A percentile compares a stretch with the other conserved stretches of the same genome.
These are phyloP conservation scores for Zophobas atratus DNA, from an alignment of 1,140 invertebrate species.

Conservation along the genomic window DNA sequence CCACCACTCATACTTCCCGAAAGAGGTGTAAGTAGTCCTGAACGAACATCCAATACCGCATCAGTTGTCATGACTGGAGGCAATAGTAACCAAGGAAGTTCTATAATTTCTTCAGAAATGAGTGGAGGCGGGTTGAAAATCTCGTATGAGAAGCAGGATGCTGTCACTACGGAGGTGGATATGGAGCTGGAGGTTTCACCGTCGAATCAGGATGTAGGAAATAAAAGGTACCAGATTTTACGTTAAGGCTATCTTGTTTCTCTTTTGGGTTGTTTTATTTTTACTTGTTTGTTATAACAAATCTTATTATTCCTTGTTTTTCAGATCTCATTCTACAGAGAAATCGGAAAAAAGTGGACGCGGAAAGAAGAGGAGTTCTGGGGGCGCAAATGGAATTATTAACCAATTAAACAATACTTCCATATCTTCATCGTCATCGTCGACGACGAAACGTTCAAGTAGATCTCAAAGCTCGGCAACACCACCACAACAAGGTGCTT, in stretches of 20 bases:
- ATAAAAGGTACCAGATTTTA: constrained; percentile 1
- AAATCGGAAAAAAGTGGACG: constrained; percentile 63
- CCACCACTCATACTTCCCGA: constrained; percentile 37
- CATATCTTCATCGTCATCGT: background rate
- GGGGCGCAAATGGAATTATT: constrained; percentile 51
- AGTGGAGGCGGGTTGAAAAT: constrained; percentile 70
- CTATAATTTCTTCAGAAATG: constrained; percentile 64
- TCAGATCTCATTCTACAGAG: constrained; percentile 65
- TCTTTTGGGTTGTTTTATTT: no score
- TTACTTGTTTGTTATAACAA: no score
- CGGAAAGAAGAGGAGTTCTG: constrained; percentile 63
- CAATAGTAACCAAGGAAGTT: constrained; percentile 52
- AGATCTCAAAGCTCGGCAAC: constrained; percentile 53
- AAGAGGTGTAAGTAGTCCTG: constrained; percentile 44
- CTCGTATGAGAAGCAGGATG: constrained; percentile 69
- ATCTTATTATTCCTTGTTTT: constrained; percentile 48
- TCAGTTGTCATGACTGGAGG: constrained; percentile 54
- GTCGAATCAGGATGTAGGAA: constrained; percentile 22
- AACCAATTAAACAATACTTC: constrained; percentile 49
- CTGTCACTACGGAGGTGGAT: constrained; percentile 58
- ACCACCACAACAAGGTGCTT: constrained; percentile 46
- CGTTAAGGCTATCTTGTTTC: no score
- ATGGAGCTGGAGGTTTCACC: constrained; percentile 61
- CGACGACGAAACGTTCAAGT: constrained; percentile 49
- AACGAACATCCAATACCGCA: constrained; percentile 23